Percentiles rank a stretch among this genome's conserved stretches.
Evolutionary conservation across 2,797 vertebrate genomes (phyloP).

Genomic region (Cuculus canorus): DNA sequence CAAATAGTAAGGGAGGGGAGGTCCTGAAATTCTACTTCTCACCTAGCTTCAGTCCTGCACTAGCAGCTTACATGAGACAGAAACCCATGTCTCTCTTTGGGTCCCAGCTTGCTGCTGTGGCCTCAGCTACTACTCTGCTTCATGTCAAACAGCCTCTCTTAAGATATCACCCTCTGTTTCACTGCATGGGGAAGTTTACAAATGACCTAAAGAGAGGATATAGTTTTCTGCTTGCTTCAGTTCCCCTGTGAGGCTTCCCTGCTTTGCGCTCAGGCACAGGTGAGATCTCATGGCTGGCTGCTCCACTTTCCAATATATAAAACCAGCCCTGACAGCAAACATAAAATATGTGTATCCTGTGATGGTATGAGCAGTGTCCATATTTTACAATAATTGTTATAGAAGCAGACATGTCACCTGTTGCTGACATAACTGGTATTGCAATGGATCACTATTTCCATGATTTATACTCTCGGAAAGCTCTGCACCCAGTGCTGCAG

Average conservation of each 20-base stretch:
- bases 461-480: background rate
- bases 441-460: background rate
- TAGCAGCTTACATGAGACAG: background rate
- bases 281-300: background rate
- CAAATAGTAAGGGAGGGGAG: background rate
- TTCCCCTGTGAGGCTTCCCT: rapidly evolving
- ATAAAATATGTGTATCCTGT: background rate
- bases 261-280: background rate
- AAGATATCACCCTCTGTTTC: background rate
- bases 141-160: background rate
- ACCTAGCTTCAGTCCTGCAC: background rate
- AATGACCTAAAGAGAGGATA: background rate
- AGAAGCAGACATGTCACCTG: background rate
- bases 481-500: background rate
- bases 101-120: background rate
- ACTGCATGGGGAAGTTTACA: background rate
- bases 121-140: background rate
- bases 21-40: background rate
- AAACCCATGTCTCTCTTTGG: background rate
- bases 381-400: background rate
- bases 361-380: background rate
- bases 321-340: background rate
- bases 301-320: background rate
- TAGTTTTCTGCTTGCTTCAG: background rate
- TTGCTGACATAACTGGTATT: background rate